Evolutionary conservation across 2,113 vertebrate species (phyloP), one percentile per base, ranked within the genome.

Genomic region (Fukomys damarensis): DNA sequence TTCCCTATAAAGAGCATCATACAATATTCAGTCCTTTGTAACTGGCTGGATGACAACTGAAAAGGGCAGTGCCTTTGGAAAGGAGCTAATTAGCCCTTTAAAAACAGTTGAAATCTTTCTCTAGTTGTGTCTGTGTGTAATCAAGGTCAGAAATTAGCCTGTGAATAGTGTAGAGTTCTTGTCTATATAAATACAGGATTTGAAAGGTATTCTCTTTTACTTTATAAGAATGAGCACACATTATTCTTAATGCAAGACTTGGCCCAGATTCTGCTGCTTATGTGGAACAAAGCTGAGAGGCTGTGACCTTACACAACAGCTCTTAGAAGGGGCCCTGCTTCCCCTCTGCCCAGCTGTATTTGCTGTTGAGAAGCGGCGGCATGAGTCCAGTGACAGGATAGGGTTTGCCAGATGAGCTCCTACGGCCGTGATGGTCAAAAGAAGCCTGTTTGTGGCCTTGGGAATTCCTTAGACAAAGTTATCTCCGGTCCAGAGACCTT

Each of bases 21-120:
- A 35, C 1, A 16, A 2, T 35, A 22, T 74, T 2, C 49, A 14
- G 54, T 61, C 32, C 61, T 91, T 93, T 52, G 82, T 89, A 43
- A 61, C 72, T n/a, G 8, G 16, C 30, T 87, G 43, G 54, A 35
- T 90, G 22, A 46, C 43, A 87, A 85, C 43, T 80, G 85, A 81
- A 30, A 92, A 90, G 38, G 76, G 11, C 24, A 65, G 41, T 87
- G n/a, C 35, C 68, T 90, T 66, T 70, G 83, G 77, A 77, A 76
- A 96, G 28, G 46, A 88, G 24, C 68, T 24, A 83, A 76, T 68
- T 63, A 74, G 26, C 41, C n/a, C 63, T 79, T 96, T 72, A 92
- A 90, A 86, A 93, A 43, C 24, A 76, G 20, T 90, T 87, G 52
- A 68, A 59, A 49, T 85, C 43, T 96, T 79, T 28, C 65, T 94